phyloP scores from a whole-genome alignment of 2,888 invertebrate species.

The Drosophila fulvimacula region DNA sequence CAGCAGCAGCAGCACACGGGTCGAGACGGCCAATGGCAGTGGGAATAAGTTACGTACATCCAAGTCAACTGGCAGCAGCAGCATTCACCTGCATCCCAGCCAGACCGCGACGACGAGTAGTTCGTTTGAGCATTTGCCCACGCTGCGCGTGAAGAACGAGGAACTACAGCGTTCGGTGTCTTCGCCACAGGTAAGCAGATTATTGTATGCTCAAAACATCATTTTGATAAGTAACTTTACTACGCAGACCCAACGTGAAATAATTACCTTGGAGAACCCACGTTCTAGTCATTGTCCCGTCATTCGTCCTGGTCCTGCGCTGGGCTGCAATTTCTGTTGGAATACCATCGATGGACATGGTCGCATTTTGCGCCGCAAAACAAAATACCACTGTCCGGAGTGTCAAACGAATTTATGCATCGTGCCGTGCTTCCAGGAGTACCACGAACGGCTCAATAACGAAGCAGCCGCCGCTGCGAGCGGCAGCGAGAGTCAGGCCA shows the following conservation, averaged over 20 bases:
- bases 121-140: slow-evolving; percentile 84
- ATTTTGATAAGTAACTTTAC: background rate
- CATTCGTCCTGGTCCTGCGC: slow-evolving; percentile 92
- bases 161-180: slow-evolving; percentile 88
- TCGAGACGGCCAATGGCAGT: slow-evolving; percentile 60
- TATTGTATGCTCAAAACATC: background rate
- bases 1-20: slow-evolving; percentile 35
- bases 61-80: slow-evolving; percentile 72
- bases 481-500: slow-evolving; percentile 50
- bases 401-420: slow-evolving; percentile 95
- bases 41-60: slow-evolving; percentile 73
- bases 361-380: slow-evolving; percentile 92
- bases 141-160: slow-evolving; percentile 86
- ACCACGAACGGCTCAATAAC: slow-evolving; percentile 88
- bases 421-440: slow-evolving; percentile 95
- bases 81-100: slow-evolving; percentile 64
- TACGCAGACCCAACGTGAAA: slow-evolving; percentile 85
- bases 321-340: slow-evolving; percentile 96
- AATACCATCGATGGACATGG: slow-evolving; percentile 94
- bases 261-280: slow-evolving; percentile 84
- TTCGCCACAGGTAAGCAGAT: slow-evolving; percentile 86
- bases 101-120: slow-evolving; percentile 70
- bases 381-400: slow-evolving; percentile 95
- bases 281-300: slow-evolving; percentile 94
- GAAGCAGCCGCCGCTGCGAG: slow-evolving; percentile 77